Conservation (phyloP, 2,888 invertebrate genomes). For the Sialis lutaria region DNA sequence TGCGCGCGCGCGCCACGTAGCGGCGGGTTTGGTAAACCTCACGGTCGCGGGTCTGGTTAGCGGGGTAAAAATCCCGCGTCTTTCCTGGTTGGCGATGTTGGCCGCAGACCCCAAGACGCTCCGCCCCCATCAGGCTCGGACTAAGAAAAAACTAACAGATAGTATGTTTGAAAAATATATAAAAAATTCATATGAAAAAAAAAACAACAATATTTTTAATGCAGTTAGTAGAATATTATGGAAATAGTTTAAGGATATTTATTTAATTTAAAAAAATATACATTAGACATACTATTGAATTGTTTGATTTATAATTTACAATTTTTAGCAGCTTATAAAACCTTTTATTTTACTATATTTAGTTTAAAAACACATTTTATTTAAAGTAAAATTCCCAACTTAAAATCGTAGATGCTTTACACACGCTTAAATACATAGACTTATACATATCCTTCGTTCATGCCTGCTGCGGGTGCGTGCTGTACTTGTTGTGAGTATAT, state of each 20-base stretch:
- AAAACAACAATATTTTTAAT: neutral
- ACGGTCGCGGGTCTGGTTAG: slow-evolving; percentile 31
- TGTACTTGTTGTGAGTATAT: too few species aligned
- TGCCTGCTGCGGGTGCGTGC: too few species aligned
- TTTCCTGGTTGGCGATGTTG: slow-evolving; percentile 30
- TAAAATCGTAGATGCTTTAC: too few species aligned
- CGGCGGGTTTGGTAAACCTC: slow-evolving; percentile 26
- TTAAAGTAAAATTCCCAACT: too few species aligned
- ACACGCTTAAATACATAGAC: too few species aligned
- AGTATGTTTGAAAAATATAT: too few species aligned
- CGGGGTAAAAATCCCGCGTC: slow-evolving; percentile 31
- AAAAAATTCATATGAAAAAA: too few species aligned
- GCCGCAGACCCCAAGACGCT: slow-evolving; percentile 29
- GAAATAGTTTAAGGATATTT: too few species aligned
- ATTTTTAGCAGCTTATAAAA: neutral
- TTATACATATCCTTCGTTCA: neutral
- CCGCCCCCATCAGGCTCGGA: slow-evolving; percentile 17
- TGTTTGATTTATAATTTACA: neutral
- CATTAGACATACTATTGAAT: too few species aligned
- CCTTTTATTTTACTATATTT: neutral
- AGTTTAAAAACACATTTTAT: too few species aligned
- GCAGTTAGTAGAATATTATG: neutral
- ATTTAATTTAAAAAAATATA: too few species aligned
- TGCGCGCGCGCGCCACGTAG: slow-evolving; percentile 1
- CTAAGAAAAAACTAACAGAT: too few species aligned